Conservation (phyloP, 2,797 vertebrate species). For the Apodemus agrarius region DNA sequence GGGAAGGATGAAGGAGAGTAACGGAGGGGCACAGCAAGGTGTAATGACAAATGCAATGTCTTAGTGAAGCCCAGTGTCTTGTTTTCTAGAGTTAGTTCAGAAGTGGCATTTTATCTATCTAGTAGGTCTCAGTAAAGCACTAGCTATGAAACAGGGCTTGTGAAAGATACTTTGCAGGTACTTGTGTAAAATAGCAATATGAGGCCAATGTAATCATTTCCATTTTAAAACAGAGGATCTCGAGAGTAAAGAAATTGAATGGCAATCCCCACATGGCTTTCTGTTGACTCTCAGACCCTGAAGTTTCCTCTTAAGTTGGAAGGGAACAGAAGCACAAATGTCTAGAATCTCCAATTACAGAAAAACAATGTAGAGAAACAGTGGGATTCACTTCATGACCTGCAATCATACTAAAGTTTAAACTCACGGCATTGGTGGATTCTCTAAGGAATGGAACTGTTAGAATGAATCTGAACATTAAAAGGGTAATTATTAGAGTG, state of each 20-base stretch:
- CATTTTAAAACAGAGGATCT: neutral
- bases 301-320: neutral
- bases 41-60: neutral
- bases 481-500: neutral
- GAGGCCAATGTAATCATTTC: constrained; percentile 10
- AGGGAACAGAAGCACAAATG: neutral
- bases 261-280: neutral
- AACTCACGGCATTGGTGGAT: neutral
- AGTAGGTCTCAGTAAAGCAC: neutral
- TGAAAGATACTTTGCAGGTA: neutral
- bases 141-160: neutral
- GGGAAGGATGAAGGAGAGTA: no score
- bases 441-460: neutral
- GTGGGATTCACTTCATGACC: neutral
- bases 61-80: neutral
- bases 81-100: neutral
- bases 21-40: neutral
- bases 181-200: neutral
- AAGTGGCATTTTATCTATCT: neutral
- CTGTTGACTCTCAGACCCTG: neutral
- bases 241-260: constrained; percentile 17
- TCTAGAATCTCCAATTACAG: neutral
- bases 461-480: neutral
- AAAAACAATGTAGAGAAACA: neutral
- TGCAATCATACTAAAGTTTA: constrained; percentile 21